Evolutionary conservation across 2,113 vertebrate species (phyloP).

Genomic region (Pandion haliaetus): DNA sequence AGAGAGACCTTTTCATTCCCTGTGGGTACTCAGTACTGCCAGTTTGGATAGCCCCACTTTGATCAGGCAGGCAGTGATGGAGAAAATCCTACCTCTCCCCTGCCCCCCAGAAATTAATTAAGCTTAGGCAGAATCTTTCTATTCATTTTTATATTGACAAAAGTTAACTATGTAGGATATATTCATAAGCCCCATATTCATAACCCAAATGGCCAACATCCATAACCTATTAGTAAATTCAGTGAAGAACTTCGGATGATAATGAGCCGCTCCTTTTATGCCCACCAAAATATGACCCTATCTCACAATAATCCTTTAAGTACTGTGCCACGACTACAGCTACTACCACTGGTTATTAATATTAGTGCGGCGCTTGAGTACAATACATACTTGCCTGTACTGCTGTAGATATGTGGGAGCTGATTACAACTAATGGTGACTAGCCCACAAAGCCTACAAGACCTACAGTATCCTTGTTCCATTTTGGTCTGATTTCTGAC

Average conservation of each 20-base stretch:
- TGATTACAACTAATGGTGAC: not conserved
- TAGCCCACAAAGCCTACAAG: not conserved
- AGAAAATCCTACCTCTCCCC: not conserved
- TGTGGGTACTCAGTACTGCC: not conserved
- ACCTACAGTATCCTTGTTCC: not conserved
- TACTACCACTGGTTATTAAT: not conserved
- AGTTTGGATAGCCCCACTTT: not conserved
- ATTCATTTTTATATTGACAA: not conserved
- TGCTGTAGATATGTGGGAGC: not conserved
- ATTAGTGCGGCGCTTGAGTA: not conserved
- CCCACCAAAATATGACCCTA: not conserved
- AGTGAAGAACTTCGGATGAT: not conserved
- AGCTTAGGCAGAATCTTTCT: not conserved
- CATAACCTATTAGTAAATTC: not conserved
- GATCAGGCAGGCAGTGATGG: not conserved
- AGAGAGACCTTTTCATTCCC: not conserved
- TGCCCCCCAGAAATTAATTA: not conserved
- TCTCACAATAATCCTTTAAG: not conserved
- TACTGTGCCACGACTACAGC: not conserved
- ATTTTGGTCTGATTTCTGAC: not conserved
- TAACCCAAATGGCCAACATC: not conserved
- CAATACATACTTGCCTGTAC: not conserved
- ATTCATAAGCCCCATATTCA: not conserved
- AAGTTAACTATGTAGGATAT: not conserved
- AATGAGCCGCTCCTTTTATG: not conserved